These are phyloP conservation scores for Parelbella ahira DNA, from an alignment of 2,888 invertebrate genomes.

Conservation along the genomic window DNA sequence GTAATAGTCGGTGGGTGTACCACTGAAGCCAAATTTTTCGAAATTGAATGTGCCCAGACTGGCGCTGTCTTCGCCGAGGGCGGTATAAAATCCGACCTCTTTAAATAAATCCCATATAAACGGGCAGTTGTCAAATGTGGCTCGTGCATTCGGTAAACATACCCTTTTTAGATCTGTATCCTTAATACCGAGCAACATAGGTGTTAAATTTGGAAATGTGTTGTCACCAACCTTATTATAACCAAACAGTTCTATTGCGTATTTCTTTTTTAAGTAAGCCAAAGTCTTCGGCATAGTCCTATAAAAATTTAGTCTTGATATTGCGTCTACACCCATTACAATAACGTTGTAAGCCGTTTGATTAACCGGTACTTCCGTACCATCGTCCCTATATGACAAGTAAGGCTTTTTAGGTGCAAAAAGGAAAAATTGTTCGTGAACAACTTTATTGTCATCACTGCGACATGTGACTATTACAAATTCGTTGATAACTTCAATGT, in stretches of 20 bases:
- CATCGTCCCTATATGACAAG: constrained; percentile 36
- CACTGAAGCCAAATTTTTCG: constrained; percentile 86
- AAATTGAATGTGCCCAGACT: constrained; percentile 91
- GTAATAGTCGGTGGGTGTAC: constrained; percentile 93
- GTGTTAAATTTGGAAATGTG: constrained; percentile 94
- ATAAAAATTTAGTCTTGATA: constrained; percentile 91
- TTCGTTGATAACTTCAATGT: constrained; percentile 77
- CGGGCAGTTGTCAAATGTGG: constrained; percentile 88
- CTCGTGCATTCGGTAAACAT: constrained; percentile 82
- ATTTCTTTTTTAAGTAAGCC: constrained; percentile 80
- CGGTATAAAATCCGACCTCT: constrained; percentile 86
- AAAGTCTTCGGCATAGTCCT: constrained; percentile 90
- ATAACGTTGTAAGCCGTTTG: constrained; percentile 83
- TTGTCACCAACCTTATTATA: constrained; percentile 97
- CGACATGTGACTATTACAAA: constrained; percentile 85
- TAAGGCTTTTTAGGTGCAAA: constrained; percentile 77
- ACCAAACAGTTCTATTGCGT: constrained; percentile 89
- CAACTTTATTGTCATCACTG: constrained; percentile 47
- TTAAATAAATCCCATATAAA: constrained; percentile 92
- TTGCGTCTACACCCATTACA: constrained; percentile 90
- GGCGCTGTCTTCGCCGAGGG: constrained; percentile 91
- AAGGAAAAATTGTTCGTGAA: constrained; percentile 85
- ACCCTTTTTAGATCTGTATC: constrained; percentile 82
- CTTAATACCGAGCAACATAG: constrained; percentile 87
- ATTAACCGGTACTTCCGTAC: constrained; percentile 36